Evolutionary conservation across 2,797 vertebrate species (phyloP), one percentile per base, ranked within the genome.

Genomic region (Aeoliscus strigatus): DNA sequence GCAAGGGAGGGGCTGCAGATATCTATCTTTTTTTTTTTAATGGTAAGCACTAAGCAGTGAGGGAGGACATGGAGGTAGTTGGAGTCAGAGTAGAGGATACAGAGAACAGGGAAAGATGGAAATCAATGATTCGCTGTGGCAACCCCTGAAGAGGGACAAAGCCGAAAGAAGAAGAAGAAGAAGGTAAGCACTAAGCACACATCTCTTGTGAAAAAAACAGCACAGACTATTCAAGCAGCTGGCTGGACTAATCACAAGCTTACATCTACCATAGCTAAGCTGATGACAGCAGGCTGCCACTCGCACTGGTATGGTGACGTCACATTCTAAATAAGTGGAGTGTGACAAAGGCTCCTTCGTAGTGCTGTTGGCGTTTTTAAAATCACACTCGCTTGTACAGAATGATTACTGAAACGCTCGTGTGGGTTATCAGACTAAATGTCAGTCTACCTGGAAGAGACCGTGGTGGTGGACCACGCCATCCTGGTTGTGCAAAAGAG

Each of bases 391-490:
- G 33, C n/a, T 35, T 24, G 43, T 26, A 52, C 26, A 56, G 8
- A 30, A 51, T 14, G 10, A 14, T 39, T 4, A 9, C 18, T 21
- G 18, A 3, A 21, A 21, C 6, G 3, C 18, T 21, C 18, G 18
- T 6, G 3, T 21, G 3, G 10, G 4, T 5, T 2, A 4, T 26
- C 9, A 10, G 30, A 10, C 13, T 16, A 49, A 35, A 46, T 12
- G 4, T 3, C 1, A 1, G 3, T 21, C 1, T 88, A 99, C 96
- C 93, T 99, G 94, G 71, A 99, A 98, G 60, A 99, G 96, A 51
- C 96, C 94, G 0, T 99, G 96, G 59, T 98, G 96, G 79, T 99
- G 96, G 32, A 98, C 96, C 65, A 99, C 96, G 8, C 96, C 96
- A 2, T 98, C 96, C 80, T 99, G 96, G 70, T 89, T 94, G 84